Evolutionary conservation across 1,140 invertebrate species (phyloP), one percentile per base, ranked within the genome.

Genomic region (Oncopodura yosiiana): DNA sequence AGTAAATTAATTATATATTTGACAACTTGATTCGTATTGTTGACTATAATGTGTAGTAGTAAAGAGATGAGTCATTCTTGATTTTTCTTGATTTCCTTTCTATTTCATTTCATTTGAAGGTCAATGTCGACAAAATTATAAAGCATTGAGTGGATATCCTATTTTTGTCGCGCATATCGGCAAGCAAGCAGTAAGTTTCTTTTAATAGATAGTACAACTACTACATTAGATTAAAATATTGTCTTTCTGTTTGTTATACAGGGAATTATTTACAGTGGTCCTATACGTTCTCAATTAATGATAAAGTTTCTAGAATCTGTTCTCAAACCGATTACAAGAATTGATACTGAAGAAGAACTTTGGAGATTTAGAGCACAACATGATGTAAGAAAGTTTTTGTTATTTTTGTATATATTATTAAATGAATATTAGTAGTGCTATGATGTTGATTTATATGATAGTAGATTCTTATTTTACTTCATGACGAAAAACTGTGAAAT

Each of bases 191-290:
- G 62, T 64, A 57, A 61, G 51, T 44, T 26, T 50, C 34, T 37
- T 34, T n/a, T 14, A 24, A 43, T 9, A 21, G 19, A 26, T 24
- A 24, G 16, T 23, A 21, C 3, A 43, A 23, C 6, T 23, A 16
- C 12, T 43, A 19, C 3, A 6, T 23, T 43, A 23, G 5, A 9
- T 8, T 9, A 9, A 19, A 43, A 43, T 43, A 23, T 43, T 43
- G 19, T 23, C 11, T 43, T 14, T 21, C 1, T 45, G 12, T 26
- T 16, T 23, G 2, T 24, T 16, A 26, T 49, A 8, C 24, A 64
- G 62, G 62, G 62, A 8, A 52, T 61, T 8, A 64, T 64, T 30
- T 64, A 64, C 30, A 59, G 49, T 45, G 62, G 62, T 21, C 62
- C 62, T 27, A 58, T 64, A 11, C 37, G 62, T 23, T 16, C 39